phyloP scores from a whole-genome alignment of 2,888 invertebrate genomes.

The Diachrysia chrysitis region DNA sequence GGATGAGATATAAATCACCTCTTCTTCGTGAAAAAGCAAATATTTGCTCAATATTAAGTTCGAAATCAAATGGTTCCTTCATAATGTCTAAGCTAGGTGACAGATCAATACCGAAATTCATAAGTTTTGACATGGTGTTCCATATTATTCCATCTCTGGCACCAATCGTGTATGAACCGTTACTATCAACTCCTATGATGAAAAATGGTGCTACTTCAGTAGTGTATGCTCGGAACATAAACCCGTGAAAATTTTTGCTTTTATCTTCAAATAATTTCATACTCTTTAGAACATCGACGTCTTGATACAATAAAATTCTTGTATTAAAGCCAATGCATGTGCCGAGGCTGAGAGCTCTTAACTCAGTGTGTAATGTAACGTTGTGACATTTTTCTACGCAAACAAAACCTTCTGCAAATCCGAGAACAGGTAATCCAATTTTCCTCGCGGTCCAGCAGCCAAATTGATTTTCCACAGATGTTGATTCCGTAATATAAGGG shows the following conservation, averaged over 20 bases:
- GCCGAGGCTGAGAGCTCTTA: constrained; percentile 71
- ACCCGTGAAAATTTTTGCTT: constrained; percentile 75
- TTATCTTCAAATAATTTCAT: constrained; percentile 73
- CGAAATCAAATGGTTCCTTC: constrained; percentile 73
- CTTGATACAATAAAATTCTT: constrained; percentile 57
- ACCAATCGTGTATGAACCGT: constrained; percentile 68
- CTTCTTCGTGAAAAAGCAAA: constrained; percentile 75
- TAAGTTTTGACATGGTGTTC: constrained; percentile 72
- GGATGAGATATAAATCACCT: constrained; percentile 75
- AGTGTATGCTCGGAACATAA: constrained; percentile 66
- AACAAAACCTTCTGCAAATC: constrained; percentile 67
- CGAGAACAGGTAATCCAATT: constrained; percentile 68
- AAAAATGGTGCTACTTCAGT: constrained; percentile 74
- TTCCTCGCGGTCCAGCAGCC: constrained; percentile 76
- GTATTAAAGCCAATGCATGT: constrained; percentile 77
- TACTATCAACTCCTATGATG: constrained; percentile 59
- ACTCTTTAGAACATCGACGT: constrained; percentile 41
- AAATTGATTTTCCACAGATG: constrained; percentile 60
- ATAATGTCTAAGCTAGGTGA: constrained; percentile 63
- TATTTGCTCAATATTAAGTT: constrained; percentile 71
- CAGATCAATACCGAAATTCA: constrained; percentile 80
- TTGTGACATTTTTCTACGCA: constrained; percentile 75
- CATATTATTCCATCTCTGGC: constrained; percentile 80
- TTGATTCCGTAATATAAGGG: constrained; percentile 71
- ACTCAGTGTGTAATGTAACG: constrained; percentile 68